Conservation (phyloP, 2,113 vertebrate genomes). For the Pituophis catenifer region DNA sequence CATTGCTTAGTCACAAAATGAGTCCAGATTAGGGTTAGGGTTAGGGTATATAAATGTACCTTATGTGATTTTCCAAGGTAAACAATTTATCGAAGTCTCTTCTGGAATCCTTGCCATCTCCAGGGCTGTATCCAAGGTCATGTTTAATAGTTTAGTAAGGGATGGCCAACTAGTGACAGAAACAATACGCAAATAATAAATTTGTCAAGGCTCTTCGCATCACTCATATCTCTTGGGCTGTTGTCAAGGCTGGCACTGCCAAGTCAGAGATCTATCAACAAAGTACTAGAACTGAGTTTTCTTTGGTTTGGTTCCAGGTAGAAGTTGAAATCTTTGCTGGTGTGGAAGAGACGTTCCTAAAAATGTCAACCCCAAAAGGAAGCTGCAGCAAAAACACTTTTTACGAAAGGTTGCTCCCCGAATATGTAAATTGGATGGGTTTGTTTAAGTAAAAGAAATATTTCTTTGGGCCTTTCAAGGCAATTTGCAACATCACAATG, state of each 20-base stretch:
- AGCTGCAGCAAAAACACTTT: not conserved
- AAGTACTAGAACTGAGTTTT: slow-evolving; percentile 32
- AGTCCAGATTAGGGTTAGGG: too few species aligned
- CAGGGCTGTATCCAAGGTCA: not conserved
- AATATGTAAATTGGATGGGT: not conserved
- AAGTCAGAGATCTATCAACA: slow-evolving; percentile 61
- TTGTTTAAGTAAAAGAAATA: not conserved
- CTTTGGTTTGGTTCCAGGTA: slow-evolving; percentile 40
- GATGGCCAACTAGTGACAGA: not conserved
- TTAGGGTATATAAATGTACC: not conserved
- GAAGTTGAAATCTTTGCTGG: slow-evolving; percentile 41
- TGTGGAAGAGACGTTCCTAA: slow-evolving; percentile 44
- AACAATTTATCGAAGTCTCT: not conserved
- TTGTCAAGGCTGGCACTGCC: slow-evolving; percentile 51
- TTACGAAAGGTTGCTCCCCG: not conserved
- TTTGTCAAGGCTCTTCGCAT: not conserved
- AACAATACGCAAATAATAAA: not conserved
- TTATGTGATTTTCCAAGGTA: not conserved
- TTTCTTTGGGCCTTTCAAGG: not conserved
- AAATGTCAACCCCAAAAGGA: rapidly evolving
- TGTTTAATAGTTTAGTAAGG: not conserved
- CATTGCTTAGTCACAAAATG: too few species aligned
- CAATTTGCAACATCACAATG: too few species aligned
- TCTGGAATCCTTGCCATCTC: not conserved
- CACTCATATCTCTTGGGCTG: slow-evolving; percentile 37